Evolutionary conservation across 2,113 vertebrate species (phyloP).

Genomic region (Onychostruthus taczanowskii): DNA sequence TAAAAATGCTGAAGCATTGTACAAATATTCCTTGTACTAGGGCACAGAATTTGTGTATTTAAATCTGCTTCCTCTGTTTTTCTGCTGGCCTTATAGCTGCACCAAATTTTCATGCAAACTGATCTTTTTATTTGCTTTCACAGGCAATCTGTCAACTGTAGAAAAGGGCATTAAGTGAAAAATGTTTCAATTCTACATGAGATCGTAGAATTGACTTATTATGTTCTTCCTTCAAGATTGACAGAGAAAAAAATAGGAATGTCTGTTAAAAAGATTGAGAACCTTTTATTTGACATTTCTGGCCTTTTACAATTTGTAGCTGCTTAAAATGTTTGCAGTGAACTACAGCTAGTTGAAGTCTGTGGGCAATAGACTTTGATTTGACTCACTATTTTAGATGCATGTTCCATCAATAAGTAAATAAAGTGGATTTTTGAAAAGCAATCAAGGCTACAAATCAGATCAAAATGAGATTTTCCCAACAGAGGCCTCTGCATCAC

Average conservation of each 20-base stretch:
- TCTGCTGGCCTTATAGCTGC: neutral
- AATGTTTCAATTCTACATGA: neutral
- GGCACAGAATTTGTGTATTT: neutral
- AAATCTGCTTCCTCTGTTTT: neutral
- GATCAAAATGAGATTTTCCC: neutral
- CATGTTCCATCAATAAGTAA: neutral
- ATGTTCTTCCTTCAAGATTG: neutral
- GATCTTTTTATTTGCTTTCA: neutral
- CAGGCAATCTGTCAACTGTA: neutral
- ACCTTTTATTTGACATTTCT: neutral
- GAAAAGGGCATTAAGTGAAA: neutral
- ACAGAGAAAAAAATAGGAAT: neutral
- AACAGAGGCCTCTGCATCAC: neutral
- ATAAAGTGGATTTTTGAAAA: neutral
- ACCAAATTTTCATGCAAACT: neutral
- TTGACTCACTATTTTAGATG: neutral
- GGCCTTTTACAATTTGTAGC: neutral
- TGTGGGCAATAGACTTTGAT: neutral
- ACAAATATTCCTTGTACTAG: neutral
- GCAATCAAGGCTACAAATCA: rapidly evolving
- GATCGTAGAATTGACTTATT: neutral
- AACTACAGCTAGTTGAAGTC: neutral
- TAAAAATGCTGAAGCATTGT: neutral
- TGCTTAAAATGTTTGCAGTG: neutral
- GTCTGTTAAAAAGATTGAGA: neutral